phyloP scores from a whole-genome alignment of 2,113 vertebrate genomes.

The Rafetus swinhoei region DNA sequence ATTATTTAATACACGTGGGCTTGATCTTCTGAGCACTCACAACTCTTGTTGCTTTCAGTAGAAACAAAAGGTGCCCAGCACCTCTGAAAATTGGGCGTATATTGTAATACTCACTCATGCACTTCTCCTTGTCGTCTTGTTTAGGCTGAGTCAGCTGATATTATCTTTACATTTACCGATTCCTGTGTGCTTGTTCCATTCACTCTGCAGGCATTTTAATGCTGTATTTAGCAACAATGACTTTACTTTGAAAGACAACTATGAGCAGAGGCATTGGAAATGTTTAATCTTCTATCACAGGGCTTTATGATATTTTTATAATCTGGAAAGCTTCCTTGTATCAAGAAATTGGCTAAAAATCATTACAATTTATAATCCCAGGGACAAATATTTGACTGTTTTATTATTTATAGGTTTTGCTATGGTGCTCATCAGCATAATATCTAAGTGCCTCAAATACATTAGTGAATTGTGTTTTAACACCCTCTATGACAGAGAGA shows the following conservation, averaged over 20 bases:
- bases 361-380: background rate
- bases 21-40: background rate
- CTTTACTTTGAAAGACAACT: background rate
- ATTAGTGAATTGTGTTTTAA: background rate
- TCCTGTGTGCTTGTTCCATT: background rate
- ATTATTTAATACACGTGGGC: background rate
- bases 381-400: background rate
- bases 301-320: background rate
- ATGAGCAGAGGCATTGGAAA: background rate
- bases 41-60: background rate
- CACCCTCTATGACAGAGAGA: fast-evolving
- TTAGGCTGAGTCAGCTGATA: background rate
- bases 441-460: background rate
- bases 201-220: background rate
- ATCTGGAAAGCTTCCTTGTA: background rate
- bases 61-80: background rate
- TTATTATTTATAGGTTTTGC: background rate
- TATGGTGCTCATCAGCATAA: background rate
- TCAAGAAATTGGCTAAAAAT: background rate
- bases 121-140: background rate
- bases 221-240: background rate
- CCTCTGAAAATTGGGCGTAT: background rate
- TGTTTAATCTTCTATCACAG: background rate
- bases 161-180: background rate
- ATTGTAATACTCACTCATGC: background rate